phyloP scores from a whole-genome alignment of 2,113 vertebrate species.

The Protomyctophum bolini region DNA sequence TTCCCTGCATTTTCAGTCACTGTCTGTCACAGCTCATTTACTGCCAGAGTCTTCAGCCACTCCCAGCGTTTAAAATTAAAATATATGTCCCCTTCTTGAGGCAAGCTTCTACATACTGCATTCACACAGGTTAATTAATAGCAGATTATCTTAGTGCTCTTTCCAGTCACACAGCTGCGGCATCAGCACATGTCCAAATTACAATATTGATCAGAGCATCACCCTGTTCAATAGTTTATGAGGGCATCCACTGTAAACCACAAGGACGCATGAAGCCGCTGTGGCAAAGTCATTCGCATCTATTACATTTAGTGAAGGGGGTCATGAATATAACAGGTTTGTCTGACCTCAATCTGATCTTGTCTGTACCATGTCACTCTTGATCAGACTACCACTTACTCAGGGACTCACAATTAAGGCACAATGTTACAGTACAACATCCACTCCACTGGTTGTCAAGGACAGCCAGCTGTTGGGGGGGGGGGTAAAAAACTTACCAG shows the following conservation, averaged over 20 bases:
- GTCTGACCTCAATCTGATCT: slow-evolving; percentile 42
- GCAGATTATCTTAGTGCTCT: neutral
- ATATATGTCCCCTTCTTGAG: neutral
- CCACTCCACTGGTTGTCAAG: neutral
- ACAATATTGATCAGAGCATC: slow-evolving; percentile 29
- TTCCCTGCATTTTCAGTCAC: too few species aligned
- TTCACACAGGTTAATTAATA: neutral
- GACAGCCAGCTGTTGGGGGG: neutral
- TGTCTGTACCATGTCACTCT: slow-evolving; percentile 18
- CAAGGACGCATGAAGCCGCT: slow-evolving; percentile 27
- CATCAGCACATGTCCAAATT: slow-evolving; percentile 14
- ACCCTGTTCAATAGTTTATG: slow-evolving; percentile 40
- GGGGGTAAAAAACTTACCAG: too few species aligned
- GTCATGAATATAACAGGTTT: slow-evolving; percentile 31
- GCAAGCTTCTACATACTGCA: neutral
- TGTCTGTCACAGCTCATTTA: too few species aligned
- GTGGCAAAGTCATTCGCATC: slow-evolving; percentile 26
- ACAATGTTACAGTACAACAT: slow-evolving; percentile 5
- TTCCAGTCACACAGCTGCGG: neutral
- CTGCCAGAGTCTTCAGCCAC: too few species aligned
- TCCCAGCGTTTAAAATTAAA: neutral
- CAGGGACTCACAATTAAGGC: slow-evolving; percentile 12
- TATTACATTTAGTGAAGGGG: slow-evolving; percentile 19
- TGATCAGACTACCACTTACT: slow-evolving; percentile 30
- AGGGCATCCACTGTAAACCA: slow-evolving; percentile 30